Conservation (phyloP, 2,113 vertebrate genomes). For the Myotis davidii region DNA sequence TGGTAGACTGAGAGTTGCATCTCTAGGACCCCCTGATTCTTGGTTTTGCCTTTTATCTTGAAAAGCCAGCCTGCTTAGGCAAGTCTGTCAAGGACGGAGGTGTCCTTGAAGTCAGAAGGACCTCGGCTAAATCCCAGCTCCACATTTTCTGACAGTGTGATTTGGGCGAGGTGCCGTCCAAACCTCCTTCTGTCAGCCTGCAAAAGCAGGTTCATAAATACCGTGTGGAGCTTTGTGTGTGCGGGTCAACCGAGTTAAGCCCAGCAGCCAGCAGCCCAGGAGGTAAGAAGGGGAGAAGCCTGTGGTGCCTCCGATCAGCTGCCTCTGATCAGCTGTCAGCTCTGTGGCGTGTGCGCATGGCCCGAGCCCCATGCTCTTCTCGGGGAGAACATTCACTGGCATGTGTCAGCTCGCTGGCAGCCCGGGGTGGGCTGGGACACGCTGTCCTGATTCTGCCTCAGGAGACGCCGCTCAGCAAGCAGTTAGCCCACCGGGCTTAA, state of each 20-base stretch:
- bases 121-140: background rate
- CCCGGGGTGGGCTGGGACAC: conserved; percentile 40
- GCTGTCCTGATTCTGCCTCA: conserved; percentile 50
- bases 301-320: background rate
- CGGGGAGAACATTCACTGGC: background rate
- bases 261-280: conserved; percentile 9
- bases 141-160: background rate
- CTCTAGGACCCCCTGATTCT: background rate
- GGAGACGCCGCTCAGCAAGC: conserved; percentile 37
- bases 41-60: conserved; percentile 33
- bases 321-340: background rate
- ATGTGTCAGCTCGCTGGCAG: conserved; percentile 43
- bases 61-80: background rate
- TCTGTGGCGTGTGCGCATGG: background rate
- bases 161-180: background rate
- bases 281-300: background rate
- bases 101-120: conserved; percentile 45
- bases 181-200: background rate
- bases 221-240: background rate
- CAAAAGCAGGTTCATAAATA: background rate
- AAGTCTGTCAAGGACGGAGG: background rate
- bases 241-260: background rate
- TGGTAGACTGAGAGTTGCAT: background rate
- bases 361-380: background rate
- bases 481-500: conserved; percentile 53